These are phyloP conservation scores for Machimus atricapillus DNA, from an alignment of 2,888 invertebrate genomes.

Conservation along the genomic window DNA sequence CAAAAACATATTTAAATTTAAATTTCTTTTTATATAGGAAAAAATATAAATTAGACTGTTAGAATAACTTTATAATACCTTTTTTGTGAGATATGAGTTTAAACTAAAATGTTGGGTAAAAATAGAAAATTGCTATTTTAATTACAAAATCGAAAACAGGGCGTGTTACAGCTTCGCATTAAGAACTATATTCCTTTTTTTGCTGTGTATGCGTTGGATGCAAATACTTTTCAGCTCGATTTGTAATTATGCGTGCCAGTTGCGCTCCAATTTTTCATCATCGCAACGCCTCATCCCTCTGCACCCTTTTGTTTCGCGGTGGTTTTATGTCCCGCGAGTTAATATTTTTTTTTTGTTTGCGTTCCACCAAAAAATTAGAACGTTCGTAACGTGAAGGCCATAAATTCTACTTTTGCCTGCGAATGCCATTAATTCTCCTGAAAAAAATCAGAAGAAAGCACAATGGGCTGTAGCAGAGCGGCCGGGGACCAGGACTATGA, in stretches of 20 bases:
- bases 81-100: too few relatives aligned
- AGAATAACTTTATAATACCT: too few relatives aligned
- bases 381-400: background rate
- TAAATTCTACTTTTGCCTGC: constrained; percentile 11
- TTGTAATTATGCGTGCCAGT: background rate
- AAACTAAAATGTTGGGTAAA: background rate
- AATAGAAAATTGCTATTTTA: background rate
- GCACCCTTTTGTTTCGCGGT: background rate
- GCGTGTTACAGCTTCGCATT: background rate
- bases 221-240: background rate
- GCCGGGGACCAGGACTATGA: background rate
- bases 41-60: too few relatives aligned
- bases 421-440: background rate
- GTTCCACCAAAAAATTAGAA: background rate
- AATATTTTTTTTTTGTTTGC: background rate
- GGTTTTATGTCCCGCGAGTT: background rate
- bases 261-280: background rate
- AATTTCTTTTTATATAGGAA: too few relatives aligned
- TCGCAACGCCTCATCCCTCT: background rate
- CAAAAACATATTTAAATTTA: too few relatives aligned
- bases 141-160: background rate
- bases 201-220: background rate
- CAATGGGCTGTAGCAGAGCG: background rate
- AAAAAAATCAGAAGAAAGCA: background rate
- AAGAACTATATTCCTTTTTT: background rate